Percentiles rank a stretch among this genome's conserved stretches.
Conservation (phyloP, 35 echinoderm and acorn worm genomes). For the Acanthaster planci region DNA sequence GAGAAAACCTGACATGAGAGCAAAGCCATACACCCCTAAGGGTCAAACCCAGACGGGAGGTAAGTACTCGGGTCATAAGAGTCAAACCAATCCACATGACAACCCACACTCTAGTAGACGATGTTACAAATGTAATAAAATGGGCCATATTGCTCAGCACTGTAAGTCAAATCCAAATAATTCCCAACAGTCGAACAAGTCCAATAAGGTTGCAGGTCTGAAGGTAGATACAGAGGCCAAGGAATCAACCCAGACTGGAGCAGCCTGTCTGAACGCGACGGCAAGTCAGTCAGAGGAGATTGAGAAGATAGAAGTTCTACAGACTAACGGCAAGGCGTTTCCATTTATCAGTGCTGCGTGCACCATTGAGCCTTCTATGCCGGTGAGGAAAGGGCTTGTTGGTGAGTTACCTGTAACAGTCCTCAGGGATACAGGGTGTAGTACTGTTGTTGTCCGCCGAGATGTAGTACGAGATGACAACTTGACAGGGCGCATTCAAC, state of each 20-base stretch:
- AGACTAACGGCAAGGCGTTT: background rate
- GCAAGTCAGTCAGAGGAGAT: background rate
- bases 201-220: background rate
- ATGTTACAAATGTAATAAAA: slow-evolving; percentile 12
- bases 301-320: background rate
- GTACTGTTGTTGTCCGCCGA: slow-evolving; percentile 47
- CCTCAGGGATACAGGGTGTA: slow-evolving; percentile 78
- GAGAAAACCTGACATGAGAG: background rate
- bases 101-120: no score
- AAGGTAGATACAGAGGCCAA: background rate
- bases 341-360: background rate
- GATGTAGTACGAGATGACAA: slow-evolving; percentile 41
- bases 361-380: slow-evolving; percentile 5
- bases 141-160: slow-evolving; percentile 24
- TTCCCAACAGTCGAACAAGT: background rate
- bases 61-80: no score
- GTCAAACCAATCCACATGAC: no score
- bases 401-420: slow-evolving; percentile 23
- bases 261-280: background rate
- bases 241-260: background rate
- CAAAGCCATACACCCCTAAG: background rate
- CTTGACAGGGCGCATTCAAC: no score
- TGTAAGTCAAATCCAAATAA: slow-evolving; percentile 8
- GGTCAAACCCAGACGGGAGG: no score
- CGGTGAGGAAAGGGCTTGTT: slow-evolving; percentile 50